Evolutionary conservation across 2,797 vertebrate species (phyloP).

Genomic region (Notolepis coatsorum): DNA sequence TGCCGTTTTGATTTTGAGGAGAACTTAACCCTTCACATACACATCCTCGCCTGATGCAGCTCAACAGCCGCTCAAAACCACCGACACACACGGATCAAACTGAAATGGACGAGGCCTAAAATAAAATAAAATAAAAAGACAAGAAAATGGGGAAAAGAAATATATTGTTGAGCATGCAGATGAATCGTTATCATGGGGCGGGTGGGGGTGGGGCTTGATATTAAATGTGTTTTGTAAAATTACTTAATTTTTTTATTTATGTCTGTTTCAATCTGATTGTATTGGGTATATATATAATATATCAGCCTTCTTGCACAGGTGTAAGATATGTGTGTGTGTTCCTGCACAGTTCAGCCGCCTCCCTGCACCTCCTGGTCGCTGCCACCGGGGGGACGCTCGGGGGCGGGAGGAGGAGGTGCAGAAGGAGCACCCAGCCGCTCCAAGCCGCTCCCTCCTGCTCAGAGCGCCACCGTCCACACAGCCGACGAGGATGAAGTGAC

Average conservation of each 20-base stretch:
- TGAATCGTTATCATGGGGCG: too few relatives aligned
- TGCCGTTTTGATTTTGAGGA: conserved; percentile 36
- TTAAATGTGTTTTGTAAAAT: conserved; percentile 4
- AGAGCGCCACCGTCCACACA: too few relatives aligned
- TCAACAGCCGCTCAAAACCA: conserved; percentile 37
- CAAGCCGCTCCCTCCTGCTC: too few relatives aligned
- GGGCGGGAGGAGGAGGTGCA: too few relatives aligned
- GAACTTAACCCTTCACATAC: conserved; percentile 9
- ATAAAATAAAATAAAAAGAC: not conserved
- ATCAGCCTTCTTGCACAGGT: conserved; percentile 51
- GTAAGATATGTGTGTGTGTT: conserved; percentile 39
- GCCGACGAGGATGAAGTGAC: too few relatives aligned
- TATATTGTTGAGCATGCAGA: conserved; percentile 40
- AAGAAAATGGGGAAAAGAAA: not conserved
- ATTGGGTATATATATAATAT: conserved; percentile 39
- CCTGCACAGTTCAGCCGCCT: conserved; percentile 5
- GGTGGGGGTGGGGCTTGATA: too few relatives aligned
- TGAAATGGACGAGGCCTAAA: not conserved
- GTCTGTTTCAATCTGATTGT: conserved; percentile 21
- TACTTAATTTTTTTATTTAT: conserved; percentile 13
- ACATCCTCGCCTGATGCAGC: conserved; percentile 40
- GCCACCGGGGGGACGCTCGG: too few relatives aligned
- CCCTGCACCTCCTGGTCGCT: conserved; percentile 21
- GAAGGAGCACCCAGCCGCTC: too few relatives aligned
- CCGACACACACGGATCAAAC: conserved; percentile 30